Conservation (phyloP, 2,113 vertebrate genomes). For the Engystomops pustulosus region DNA sequence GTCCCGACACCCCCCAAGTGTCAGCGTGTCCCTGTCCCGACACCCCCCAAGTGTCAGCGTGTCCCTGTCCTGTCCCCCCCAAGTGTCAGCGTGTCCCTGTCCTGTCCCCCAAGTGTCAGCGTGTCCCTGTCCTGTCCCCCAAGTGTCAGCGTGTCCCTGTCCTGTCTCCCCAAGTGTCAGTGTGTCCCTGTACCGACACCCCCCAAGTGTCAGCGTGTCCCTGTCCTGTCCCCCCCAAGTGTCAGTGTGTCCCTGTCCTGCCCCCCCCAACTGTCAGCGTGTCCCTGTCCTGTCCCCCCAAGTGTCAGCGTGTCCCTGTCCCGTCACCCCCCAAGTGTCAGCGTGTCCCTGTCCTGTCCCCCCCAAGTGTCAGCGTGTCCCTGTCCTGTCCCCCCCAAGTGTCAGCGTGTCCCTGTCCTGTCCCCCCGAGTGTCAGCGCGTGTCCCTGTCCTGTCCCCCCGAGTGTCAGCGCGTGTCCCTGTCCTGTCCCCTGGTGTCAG, state of each 20-base stretch:
- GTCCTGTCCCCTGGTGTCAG: not conserved
- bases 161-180: too few species aligned
- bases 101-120: not conserved
- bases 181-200: not conserved
- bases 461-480: not conserved
- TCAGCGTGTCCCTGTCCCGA: not conserved
- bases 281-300: not conserved
- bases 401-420: not conserved
- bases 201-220: not conserved
- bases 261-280: not conserved
- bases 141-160: not conserved
- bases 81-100: not conserved
- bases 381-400: not conserved
- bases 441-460: too few species aligned
- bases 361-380: not conserved
- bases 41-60: not conserved
- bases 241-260: not conserved
- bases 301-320: not conserved
- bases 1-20: not conserved
- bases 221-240: not conserved
- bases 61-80: not conserved
- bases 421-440: not conserved
- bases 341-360: not conserved
- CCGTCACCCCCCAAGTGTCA: not conserved
- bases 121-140: not conserved